These are phyloP conservation scores for Pipra filicauda DNA, from an alignment of 2,113 vertebrate genomes.

Conservation along the genomic window DNA sequence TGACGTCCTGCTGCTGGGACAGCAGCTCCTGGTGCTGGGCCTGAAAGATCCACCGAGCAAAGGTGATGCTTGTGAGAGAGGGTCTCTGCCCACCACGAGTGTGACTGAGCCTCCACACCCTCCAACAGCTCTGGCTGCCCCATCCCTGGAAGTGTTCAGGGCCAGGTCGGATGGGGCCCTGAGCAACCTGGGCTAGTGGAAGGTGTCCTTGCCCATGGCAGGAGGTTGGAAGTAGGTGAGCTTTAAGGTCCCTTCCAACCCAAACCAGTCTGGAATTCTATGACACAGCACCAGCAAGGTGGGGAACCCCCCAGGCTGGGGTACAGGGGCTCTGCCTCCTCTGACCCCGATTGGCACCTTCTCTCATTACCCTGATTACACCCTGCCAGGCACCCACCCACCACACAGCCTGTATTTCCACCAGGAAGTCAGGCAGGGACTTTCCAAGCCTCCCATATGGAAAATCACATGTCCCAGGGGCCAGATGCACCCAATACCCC, in stretches of 20 bases:
- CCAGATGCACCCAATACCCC: not conserved
- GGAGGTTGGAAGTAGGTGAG: not conserved
- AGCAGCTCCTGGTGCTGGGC: conserved; percentile 86
- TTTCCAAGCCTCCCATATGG: not conserved
- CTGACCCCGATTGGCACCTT: accelerated
- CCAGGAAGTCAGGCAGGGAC: not conserved
- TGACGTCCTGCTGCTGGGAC: conserved; percentile 87
- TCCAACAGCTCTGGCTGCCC: not conserved
- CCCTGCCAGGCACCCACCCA: not conserved
- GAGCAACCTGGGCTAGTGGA: not conserved
- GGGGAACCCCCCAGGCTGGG: not conserved
- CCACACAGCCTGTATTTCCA: not conserved
- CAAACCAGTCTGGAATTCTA: accelerated
- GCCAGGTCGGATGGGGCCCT: not conserved
- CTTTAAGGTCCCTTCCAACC: not conserved
- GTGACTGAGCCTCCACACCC: accelerated
- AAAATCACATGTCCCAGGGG: accelerated
- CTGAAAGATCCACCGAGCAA: conserved; percentile 24
- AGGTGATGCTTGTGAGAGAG: not conserved
- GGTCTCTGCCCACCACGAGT: accelerated
- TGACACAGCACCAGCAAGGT: not conserved
- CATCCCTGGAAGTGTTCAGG: accelerated
- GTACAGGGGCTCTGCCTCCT: not conserved
- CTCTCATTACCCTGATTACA: not conserved
- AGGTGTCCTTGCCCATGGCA: not conserved